Evolutionary conservation across 2,888 invertebrate species (phyloP).

Genomic region (Drosophila emarginata): DNA sequence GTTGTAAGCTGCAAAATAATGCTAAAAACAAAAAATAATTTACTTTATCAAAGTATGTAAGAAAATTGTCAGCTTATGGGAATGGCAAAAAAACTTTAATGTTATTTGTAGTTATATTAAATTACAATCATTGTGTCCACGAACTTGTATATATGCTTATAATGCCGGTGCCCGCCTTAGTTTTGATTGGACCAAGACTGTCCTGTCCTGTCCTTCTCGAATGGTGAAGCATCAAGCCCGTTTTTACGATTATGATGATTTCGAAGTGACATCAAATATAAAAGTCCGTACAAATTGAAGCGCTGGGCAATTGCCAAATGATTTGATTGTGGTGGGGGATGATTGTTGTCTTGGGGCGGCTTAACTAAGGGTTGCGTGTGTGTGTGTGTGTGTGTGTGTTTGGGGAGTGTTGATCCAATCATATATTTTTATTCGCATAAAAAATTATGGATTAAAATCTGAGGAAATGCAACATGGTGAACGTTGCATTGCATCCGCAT

Average conservation of each 20-base stretch:
- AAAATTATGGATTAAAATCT: background rate
- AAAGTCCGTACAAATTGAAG: constrained; percentile 97
- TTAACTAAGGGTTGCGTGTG: too few species aligned
- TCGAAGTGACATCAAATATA: constrained; percentile 44
- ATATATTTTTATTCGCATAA: background rate
- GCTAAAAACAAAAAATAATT: background rate
- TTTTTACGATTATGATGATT: constrained; percentile 24
- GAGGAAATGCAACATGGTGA: background rate
- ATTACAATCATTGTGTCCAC: background rate
- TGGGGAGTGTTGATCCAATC: background rate
- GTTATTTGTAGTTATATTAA: background rate
- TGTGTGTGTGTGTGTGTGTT: too few species aligned
- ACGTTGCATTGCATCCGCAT: background rate
- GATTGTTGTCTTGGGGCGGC: constrained; percentile 1
- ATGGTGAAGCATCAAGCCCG: background rate
- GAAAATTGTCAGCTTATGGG: background rate
- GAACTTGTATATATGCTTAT: background rate
- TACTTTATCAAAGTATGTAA: background rate
- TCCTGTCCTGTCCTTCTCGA: constrained; percentile 1
- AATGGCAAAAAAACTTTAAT: background rate
- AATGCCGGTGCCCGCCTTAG: too few species aligned
- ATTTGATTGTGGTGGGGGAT: constrained; percentile 83
- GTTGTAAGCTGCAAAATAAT: too few species aligned
- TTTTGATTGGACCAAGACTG: constrained; percentile 18
- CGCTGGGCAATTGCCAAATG: constrained; percentile 94